Conservation (phyloP, 2,888 invertebrate species). For the Ormia ochracea region DNA sequence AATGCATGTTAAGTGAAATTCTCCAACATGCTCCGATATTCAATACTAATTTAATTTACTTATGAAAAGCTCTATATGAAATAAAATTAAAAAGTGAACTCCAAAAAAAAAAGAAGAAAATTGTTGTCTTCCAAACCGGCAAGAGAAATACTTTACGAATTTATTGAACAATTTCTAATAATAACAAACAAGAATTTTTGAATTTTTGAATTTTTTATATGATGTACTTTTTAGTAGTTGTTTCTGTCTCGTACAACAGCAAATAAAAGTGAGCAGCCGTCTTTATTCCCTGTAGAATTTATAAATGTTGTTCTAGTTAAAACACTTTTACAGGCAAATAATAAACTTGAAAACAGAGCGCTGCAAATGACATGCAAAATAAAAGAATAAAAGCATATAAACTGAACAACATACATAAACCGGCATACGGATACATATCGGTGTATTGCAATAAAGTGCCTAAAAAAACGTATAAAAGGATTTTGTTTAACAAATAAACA, state of each 20-base stretch:
- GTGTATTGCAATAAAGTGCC: not conserved
- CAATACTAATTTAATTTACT: constrained; percentile 12
- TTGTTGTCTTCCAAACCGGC: not conserved
- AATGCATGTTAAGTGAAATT: constrained; percentile 25
- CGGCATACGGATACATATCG: not conserved
- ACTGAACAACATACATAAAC: not conserved
- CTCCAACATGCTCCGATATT: not conserved
- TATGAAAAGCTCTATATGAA: too few species aligned
- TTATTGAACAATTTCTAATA: constrained; percentile 53
- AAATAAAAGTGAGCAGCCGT: constrained; percentile 35
- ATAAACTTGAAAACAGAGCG: constrained; percentile 11
- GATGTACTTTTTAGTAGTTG: not conserved
- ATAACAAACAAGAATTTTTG: constrained; percentile 42
- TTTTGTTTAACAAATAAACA: constrained; percentile 59
- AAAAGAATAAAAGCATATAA: not conserved
- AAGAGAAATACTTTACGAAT: not conserved
- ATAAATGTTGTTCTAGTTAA: constrained; percentile 36
- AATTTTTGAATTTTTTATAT: too few species aligned
- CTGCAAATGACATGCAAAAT: constrained; percentile 53
- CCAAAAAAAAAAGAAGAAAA: not conserved
- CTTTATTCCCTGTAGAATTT: constrained; percentile 44
- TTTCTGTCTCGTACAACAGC: not conserved
- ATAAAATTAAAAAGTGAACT: too few species aligned
- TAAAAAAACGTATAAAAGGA: constrained; percentile 9
- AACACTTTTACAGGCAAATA: constrained; percentile 12